Evolutionary conservation across 1,140 invertebrate species (phyloP).

Genomic region (Eupristina koningsbergeri): DNA sequence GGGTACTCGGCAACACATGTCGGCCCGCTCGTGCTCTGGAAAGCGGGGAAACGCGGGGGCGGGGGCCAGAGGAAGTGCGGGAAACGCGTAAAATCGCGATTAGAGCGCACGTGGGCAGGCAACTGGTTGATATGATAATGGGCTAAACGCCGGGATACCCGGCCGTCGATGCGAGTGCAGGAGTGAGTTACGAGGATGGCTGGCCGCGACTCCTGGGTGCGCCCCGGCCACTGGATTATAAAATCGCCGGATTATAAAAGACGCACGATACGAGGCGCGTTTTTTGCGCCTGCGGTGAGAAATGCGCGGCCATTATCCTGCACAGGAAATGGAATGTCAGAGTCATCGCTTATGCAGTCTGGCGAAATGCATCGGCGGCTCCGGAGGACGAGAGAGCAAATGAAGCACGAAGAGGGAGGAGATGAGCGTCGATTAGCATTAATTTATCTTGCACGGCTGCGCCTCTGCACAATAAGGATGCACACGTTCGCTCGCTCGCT

Average conservation of each 20-base stretch:
- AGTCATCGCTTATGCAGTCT: conserved; percentile 12
- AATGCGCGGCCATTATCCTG: conserved; percentile 39
- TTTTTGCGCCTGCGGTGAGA: background rate
- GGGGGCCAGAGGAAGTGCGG: no score
- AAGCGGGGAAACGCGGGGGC: no score
- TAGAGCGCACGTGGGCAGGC: background rate
- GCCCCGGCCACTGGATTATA: conserved; percentile 6
- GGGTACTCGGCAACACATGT: no score
- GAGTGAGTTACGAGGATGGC: background rate
- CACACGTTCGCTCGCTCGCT: background rate
- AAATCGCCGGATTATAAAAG: background rate
- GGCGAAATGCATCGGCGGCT: background rate
- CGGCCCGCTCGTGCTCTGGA: no score
- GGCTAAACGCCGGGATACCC: background rate
- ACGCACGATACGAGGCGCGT: background rate
- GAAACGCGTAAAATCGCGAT: background rate
- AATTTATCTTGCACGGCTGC: conserved; percentile 54
- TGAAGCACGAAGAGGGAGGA: conserved; percentile 40
- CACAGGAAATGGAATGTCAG: conserved; percentile 50
- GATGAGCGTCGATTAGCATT: conserved; percentile 45
- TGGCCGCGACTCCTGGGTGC: no score
- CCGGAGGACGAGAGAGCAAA: background rate
- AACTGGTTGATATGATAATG: background rate
- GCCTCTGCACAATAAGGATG: conserved; percentile 39
- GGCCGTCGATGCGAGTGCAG: background rate